These are phyloP conservation scores for Anableps anableps DNA, from an alignment of 2,797 vertebrate genomes.

Conservation along the genomic window DNA sequence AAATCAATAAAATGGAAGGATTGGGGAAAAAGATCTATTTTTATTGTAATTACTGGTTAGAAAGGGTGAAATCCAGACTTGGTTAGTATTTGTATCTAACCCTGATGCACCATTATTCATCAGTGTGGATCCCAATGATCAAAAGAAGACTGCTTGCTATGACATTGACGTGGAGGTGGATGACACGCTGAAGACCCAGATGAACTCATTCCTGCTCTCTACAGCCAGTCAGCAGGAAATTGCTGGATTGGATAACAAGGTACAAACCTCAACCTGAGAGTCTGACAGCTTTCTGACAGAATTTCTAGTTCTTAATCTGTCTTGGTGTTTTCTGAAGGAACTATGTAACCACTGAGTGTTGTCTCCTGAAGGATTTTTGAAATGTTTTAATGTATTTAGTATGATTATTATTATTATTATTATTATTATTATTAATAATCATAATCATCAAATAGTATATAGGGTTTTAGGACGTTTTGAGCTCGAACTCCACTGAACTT, in stretches of 20 bases:
- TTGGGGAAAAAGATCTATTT: neutral
- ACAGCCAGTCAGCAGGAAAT: conserved; percentile 99
- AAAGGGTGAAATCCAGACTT: neutral
- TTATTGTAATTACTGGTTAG: neutral
- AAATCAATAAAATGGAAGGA: neutral
- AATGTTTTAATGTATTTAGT: neutral
- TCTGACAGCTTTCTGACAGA: conserved; percentile 7
- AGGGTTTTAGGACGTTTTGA: neutral
- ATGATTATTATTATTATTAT: too few species aligned
- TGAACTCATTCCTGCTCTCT: conserved; percentile 98
- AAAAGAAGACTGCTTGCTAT: conserved; percentile 99
- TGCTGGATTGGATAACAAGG: conserved; percentile 98
- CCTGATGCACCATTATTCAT: neutral
- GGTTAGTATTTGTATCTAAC: neutral
- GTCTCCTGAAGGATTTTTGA: conserved; percentile 13
- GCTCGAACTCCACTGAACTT: neutral
- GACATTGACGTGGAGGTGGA: conserved; percentile 99
- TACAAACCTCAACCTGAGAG: conserved; percentile 39
- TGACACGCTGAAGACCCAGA: conserved; percentile 98
- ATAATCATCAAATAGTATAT: neutral
- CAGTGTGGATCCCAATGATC: conserved; percentile 98
- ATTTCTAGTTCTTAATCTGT: conserved; percentile 5
- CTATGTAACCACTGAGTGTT: neutral
- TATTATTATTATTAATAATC: too few species aligned
- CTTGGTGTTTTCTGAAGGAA: neutral